Evolutionary conservation across 2,888 invertebrate genomes (phyloP).

Genomic region (Drosophila stalkeri): DNA sequence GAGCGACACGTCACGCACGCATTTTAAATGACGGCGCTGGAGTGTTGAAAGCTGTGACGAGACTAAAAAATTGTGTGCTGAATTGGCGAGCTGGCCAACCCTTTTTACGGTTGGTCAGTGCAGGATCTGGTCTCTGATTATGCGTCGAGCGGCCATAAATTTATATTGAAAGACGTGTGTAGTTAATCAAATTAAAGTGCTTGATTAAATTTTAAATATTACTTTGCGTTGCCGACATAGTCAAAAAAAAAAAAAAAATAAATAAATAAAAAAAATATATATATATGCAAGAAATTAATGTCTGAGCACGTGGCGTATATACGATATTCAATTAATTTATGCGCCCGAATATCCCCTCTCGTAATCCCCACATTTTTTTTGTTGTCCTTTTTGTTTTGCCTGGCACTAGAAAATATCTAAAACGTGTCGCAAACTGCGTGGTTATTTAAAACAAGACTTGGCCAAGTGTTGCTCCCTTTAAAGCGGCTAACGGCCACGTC

Average conservation of each 20-base stretch:
- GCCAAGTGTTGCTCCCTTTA: constrained; percentile 69
- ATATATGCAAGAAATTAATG: constrained; percentile 59
- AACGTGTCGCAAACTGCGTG: constrained; percentile 74
- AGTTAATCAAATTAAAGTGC: constrained; percentile 81
- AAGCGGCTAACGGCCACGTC: constrained; percentile 73
- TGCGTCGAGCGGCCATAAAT: constrained; percentile 76
- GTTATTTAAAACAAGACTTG: constrained; percentile 45
- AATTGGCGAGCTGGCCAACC: constrained; percentile 53
- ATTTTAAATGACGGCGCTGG: constrained; percentile 78
- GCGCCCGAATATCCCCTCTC: constrained; percentile 23
- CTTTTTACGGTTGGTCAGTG: constrained; percentile 76
- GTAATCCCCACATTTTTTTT: constrained; percentile 8
- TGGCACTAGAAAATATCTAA: constrained; percentile 49
- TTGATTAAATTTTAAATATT: constrained; percentile 79
- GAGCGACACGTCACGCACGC: constrained; percentile 66
- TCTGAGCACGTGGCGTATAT: constrained; percentile 67
- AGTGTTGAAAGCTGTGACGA: constrained; percentile 78
- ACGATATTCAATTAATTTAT: constrained; percentile 66
- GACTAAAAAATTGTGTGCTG: constrained; percentile 17
- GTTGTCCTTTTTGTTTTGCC: not conserved
- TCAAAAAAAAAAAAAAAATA: constrained; percentile 5
- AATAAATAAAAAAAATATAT: not conserved
- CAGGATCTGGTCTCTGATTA: constrained; percentile 69
- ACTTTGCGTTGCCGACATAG: constrained; percentile 5
- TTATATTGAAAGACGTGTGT: constrained; percentile 80